A percentile compares a stretch with the other conserved stretches of the same genome.
These are phyloP conservation scores for Chaunax sp. DNA, from an alignment of 2,797 vertebrate genomes.

Conservation along the genomic window DNA sequence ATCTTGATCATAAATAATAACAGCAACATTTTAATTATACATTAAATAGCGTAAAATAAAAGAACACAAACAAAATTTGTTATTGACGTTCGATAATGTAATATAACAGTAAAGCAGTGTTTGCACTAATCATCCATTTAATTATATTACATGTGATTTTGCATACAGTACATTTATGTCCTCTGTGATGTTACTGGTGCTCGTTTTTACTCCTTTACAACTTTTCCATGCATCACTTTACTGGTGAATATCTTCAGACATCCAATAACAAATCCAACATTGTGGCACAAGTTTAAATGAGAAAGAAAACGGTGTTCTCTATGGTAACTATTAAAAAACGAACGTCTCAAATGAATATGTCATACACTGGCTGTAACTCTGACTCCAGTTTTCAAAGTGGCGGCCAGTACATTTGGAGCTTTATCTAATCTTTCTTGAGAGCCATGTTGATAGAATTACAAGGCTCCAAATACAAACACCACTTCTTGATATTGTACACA, in stretches of 20 bases:
- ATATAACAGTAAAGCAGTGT: too few species aligned
- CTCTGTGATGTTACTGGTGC: too few species aligned
- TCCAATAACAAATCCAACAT: not conserved
- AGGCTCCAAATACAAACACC: slow-evolving; percentile 21
- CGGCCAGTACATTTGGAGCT: not conserved
- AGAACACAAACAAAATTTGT: too few species aligned
- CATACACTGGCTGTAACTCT: not conserved
- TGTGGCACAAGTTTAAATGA: too few species aligned
- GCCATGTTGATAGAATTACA: slow-evolving; percentile 8
- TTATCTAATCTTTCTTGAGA: slow-evolving; percentile 6
- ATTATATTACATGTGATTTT: not conserved
- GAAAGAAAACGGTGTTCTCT: too few species aligned
- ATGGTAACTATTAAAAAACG: too few species aligned
- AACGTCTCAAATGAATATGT: too few species aligned
- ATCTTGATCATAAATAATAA: too few species aligned
- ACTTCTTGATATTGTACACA: slow-evolving; percentile 19
- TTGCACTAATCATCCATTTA: not conserved
- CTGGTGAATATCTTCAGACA: not conserved
- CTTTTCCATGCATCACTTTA: not conserved
- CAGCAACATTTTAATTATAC: not conserved
- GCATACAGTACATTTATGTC: not conserved
- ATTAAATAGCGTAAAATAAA: not conserved
- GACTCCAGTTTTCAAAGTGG: not conserved
- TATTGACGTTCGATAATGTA: too few species aligned
- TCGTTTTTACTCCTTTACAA: not conserved